Evolutionary conservation across 2,888 invertebrate species (phyloP).

Genomic region (Trimorus sp.): DNA sequence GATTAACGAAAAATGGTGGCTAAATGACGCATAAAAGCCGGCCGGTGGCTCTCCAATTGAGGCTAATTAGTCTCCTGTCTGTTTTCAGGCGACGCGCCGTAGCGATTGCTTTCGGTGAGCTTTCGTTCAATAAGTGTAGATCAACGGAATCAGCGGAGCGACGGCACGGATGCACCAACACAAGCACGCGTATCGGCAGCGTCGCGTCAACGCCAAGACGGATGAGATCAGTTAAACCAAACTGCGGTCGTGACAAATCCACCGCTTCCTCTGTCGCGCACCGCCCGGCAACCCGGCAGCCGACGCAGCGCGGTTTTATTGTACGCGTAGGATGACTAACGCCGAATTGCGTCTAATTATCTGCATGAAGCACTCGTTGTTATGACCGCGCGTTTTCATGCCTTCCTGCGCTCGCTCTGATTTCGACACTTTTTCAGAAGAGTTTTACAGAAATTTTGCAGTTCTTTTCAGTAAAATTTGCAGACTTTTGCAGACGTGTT

Average conservation of each 20-base stretch:
- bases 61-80: slow-evolving; percentile 64
- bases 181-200: slow-evolving; percentile 64
- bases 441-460: too few relatives aligned
- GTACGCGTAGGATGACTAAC: slow-evolving; percentile 53
- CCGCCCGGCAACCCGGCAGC: slow-evolving; percentile 37
- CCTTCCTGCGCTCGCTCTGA: slow-evolving; percentile 53
- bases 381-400: slow-evolving; percentile 26
- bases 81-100: slow-evolving; percentile 60
- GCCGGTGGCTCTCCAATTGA: slow-evolving; percentile 48
- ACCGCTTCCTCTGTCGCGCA: slow-evolving; percentile 78
- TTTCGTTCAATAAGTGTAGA: slow-evolving; percentile 63
- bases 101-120: slow-evolving; percentile 64
- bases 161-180: slow-evolving; percentile 45
- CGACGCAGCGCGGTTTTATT: slow-evolving; percentile 35
- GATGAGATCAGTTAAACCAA: slow-evolving; percentile 81
- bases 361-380: slow-evolving; percentile 44
- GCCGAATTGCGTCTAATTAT: slow-evolving; percentile 64
- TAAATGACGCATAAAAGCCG: slow-evolving; percentile 60
- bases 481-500: too few relatives aligned
- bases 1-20: slow-evolving; percentile 55
- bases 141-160: slow-evolving; percentile 63
- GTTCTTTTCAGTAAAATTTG: too few relatives aligned
- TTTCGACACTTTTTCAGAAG: slow-evolving; percentile 46
- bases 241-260: slow-evolving; percentile 81
- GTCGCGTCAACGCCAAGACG: slow-evolving; percentile 77